A percentile compares a stretch with the other conserved stretches of the same genome.
Conservation (phyloP, 2,113 vertebrate genomes). For the Oxyura jamaicensis region DNA sequence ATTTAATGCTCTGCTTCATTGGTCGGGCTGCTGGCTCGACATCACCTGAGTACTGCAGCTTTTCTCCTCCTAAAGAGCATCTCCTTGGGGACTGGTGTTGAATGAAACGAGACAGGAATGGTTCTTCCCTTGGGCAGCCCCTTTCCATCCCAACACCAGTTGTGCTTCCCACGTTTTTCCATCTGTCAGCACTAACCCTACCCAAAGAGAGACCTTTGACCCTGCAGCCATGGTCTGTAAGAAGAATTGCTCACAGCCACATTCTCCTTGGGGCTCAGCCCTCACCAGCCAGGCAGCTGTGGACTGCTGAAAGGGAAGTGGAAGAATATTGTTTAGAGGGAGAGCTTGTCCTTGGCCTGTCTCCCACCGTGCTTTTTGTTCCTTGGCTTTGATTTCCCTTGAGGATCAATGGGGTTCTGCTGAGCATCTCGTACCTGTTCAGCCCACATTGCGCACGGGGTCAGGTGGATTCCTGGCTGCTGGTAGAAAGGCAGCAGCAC, state of each 20-base stretch:
- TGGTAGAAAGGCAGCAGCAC: not conserved
- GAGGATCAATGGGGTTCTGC: not conserved
- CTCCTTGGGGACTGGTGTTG: not conserved
- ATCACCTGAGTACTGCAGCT: not conserved
- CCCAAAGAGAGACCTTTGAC: not conserved
- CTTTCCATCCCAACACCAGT: not conserved
- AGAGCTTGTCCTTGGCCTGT: not conserved
- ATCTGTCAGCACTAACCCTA: not conserved
- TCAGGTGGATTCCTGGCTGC: not conserved
- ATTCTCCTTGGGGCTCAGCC: not conserved
- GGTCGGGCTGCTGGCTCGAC: not conserved
- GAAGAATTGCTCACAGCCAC: not conserved
- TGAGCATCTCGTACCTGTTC: not conserved
- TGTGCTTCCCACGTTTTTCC: not conserved
- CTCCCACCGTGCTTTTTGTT: not conserved
- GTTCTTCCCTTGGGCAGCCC: not conserved
- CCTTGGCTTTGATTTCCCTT: not conserved
- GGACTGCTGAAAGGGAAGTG: not conserved
- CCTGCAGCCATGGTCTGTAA: not conserved
- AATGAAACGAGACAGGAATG: not conserved
- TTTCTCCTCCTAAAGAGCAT: not conserved
- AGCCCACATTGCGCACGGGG: fast-evolving
- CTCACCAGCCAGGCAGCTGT: not conserved
- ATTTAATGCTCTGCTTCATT: not conserved
- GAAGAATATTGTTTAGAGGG: not conserved